These are phyloP conservation scores for Polyploca ridens DNA, from an alignment of 2,888 invertebrate species.

Conservation along the genomic window DNA sequence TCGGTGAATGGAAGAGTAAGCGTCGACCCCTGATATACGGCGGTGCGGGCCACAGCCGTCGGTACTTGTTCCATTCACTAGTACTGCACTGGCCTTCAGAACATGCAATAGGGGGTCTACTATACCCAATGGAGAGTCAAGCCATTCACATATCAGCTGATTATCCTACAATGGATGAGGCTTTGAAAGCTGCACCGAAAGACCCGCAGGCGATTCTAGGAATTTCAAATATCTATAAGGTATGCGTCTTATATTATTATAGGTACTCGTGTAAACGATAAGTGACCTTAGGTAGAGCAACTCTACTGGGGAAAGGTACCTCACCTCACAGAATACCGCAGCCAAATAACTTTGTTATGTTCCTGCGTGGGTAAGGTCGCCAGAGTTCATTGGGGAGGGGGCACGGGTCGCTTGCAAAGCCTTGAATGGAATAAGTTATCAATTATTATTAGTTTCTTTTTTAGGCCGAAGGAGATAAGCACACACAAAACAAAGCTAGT, in stretches of 20 bases:
- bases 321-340: too few species aligned
- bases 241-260: slow-evolving; percentile 21
- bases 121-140: slow-evolving; percentile 67
- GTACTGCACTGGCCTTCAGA: slow-evolving; percentile 67
- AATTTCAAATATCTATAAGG: slow-evolving; percentile 61
- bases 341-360: too few species aligned
- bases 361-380: too few species aligned
- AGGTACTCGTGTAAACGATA: too few species aligned
- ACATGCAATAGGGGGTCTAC: slow-evolving; percentile 54
- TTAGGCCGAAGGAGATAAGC: too few species aligned
- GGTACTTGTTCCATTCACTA: slow-evolving; percentile 67
- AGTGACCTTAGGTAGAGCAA: too few species aligned
- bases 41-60: slow-evolving; percentile 65
- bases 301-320: too few species aligned
- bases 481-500: too few species aligned
- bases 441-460: too few species aligned
- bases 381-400: too few species aligned
- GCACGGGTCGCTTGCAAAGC: too few species aligned
- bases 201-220: slow-evolving; percentile 67
- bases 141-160: slow-evolving; percentile 62
- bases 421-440: too few species aligned
- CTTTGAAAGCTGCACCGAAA: slow-evolving; percentile 43
- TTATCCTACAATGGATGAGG: slow-evolving; percentile 50
- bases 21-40: slow-evolving; percentile 59
- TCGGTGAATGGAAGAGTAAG: slow-evolving; percentile 51